Evolutionary conservation across 2,888 invertebrate genomes (phyloP).

Genomic region (Eilema sororculum): DNA sequence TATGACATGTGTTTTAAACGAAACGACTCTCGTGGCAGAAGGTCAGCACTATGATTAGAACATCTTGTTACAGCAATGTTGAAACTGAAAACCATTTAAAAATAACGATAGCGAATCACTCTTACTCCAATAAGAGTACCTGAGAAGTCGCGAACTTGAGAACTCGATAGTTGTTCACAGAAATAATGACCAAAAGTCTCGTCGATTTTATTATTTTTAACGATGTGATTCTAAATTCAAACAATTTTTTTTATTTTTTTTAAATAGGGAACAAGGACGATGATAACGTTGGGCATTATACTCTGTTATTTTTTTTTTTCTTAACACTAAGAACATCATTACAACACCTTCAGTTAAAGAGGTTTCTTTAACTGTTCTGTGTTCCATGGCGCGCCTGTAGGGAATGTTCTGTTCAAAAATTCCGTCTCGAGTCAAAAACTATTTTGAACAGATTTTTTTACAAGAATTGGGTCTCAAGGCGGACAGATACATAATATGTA

Average conservation of each 20-base stretch:
- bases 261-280: neutral
- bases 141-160: neutral
- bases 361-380: too few species aligned
- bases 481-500: too few species aligned
- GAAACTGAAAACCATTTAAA: constrained; percentile 3
- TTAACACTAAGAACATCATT: neutral
- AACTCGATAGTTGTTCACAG: neutral
- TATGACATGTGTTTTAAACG: neutral
- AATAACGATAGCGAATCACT: neutral
- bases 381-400: too few species aligned
- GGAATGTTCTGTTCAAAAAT: too few species aligned
- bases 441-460: too few species aligned
- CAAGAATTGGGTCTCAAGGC: too few species aligned
- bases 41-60: constrained; percentile 10
- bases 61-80: neutral
- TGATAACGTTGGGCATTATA: neutral
- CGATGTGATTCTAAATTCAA: neutral
- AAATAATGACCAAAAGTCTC: neutral
- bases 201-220: neutral
- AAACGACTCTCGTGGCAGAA: neutral
- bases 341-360: too few species aligned
- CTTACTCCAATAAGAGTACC: neutral
- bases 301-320: neutral
- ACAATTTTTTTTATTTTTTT: neutral
- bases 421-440: too few species aligned